These are phyloP conservation scores for Sclerurus mexicanus DNA, from an alignment of 2,113 vertebrate species.

Conservation along the genomic window DNA sequence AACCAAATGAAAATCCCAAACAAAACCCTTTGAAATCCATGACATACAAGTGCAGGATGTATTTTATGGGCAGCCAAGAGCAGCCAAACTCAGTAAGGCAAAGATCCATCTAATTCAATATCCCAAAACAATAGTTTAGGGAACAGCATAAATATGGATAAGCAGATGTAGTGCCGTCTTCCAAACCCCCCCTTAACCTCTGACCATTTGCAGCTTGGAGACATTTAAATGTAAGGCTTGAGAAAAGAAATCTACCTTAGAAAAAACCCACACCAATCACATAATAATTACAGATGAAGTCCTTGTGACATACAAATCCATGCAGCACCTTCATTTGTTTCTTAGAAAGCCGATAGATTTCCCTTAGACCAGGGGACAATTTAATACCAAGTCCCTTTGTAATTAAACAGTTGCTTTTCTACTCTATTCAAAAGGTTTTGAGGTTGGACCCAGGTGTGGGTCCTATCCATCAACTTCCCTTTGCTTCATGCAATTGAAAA, in stretches of 20 bases:
- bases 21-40: not conserved
- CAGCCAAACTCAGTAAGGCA: not conserved
- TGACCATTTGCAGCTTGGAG: not conserved
- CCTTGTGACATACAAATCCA: not conserved
- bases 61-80: not conserved
- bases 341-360: not conserved
- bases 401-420: not conserved
- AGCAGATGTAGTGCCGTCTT: not conserved
- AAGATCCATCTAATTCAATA: not conserved
- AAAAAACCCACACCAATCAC: fast-evolving
- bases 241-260: not conserved
- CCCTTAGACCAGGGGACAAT: not conserved
- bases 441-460: not conserved
- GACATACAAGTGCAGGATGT: not conserved
- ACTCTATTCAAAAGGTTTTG: not conserved
- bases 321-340: not conserved
- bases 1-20: not conserved
- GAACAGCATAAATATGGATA: not conserved
- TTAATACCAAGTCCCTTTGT: not conserved
- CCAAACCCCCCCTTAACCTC: not conserved
- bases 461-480: not conserved
- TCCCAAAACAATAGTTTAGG: not conserved
- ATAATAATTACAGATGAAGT: not conserved
- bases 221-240: not conserved
- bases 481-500: not conserved